A percentile compares a stretch with the other conserved stretches of the same genome.
Evolutionary conservation across 2,888 invertebrate species (phyloP).

Genomic region (Drosophila quasianomalipes): DNA sequence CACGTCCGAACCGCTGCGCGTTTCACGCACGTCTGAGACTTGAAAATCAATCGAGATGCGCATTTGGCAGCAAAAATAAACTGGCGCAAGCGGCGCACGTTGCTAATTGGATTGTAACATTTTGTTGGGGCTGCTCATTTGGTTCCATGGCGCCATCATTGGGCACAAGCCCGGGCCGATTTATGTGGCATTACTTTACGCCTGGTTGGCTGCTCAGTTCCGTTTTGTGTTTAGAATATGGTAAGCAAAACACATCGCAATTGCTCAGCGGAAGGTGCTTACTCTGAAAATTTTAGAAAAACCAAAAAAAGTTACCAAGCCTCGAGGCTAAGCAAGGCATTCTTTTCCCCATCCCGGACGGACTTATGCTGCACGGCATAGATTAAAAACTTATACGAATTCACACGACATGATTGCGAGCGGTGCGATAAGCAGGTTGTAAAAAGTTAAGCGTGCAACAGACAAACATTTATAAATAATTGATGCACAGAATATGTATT

Average conservation of each 20-base stretch:
- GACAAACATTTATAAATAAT: slow-evolving; percentile 30
- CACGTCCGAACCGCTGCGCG: slow-evolving; percentile 85
- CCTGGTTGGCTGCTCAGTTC: slow-evolving; percentile 55
- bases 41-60: slow-evolving; percentile 66
- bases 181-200: slow-evolving; percentile 59
- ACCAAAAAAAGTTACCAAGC: slow-evolving; percentile 49
- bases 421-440: slow-evolving; percentile 58
- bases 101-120: slow-evolving; percentile 85
- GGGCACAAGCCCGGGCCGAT: slow-evolving; percentile 52
- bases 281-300: slow-evolving; percentile 31
- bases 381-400: slow-evolving; percentile 78
- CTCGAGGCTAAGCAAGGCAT: slow-evolving; percentile 40
- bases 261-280: slow-evolving; percentile 26
- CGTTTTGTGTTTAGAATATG: slow-evolving; percentile 68
- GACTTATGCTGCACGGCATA: slow-evolving; percentile 28
- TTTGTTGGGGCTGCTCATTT: slow-evolving; percentile 48
- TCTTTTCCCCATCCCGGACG: slow-evolving; percentile 34
- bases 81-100: slow-evolving; percentile 56
- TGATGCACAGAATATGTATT: slow-evolving; percentile 4
- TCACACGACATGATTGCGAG: slow-evolving; percentile 68
- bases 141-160: slow-evolving; percentile 54
- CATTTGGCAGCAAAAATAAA: slow-evolving; percentile 62
- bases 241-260: slow-evolving; percentile 63
- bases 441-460: slow-evolving; percentile 13
- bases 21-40: slow-evolving; percentile 83